Percentiles rank a stretch among this genome's conserved stretches.
Evolutionary conservation across 2,797 vertebrate genomes (phyloP).

Genomic region (Tinamus major): DNA sequence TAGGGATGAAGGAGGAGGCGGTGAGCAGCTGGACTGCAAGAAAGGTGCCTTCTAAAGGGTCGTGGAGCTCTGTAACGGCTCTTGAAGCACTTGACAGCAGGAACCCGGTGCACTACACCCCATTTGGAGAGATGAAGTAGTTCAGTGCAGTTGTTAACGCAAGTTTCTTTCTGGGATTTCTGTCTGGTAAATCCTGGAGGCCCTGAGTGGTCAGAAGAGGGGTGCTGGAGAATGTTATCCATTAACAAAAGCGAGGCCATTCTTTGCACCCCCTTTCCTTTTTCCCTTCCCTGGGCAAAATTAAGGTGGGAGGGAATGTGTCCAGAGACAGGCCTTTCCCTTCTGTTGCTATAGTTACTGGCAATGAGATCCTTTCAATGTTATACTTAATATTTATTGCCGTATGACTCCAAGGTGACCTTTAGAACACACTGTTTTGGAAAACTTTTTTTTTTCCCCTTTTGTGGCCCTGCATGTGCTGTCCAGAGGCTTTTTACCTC

Average conservation of each 20-base stretch:
- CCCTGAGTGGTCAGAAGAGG: constrained; percentile 56
- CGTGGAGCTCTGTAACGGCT: background rate
- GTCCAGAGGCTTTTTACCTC: background rate
- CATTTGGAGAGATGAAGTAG: constrained; percentile 31
- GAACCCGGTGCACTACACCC: background rate
- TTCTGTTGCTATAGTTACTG: constrained; percentile 60
- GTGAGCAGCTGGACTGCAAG: background rate
- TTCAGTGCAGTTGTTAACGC: constrained; percentile 7
- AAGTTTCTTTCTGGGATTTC: constrained; percentile 40
- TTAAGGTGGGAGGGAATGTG: constrained; percentile 32
- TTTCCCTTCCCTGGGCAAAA: constrained; percentile 44
- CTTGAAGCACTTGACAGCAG: background rate
- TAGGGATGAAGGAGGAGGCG: background rate
- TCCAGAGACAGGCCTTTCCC: constrained; percentile 48
- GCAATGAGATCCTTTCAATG: constrained; percentile 23
- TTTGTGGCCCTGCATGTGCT: constrained; percentile 2
- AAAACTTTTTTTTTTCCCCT: background rate
- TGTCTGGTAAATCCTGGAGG: constrained; percentile 49
- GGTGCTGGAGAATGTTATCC: constrained; percentile 62
- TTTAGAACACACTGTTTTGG: background rate
- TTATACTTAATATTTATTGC: constrained; percentile 54
- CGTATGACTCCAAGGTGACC: constrained; percentile 50
- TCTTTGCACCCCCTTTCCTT: constrained; percentile 39
- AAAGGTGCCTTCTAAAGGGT: background rate
- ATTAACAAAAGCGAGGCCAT: constrained; percentile 64